Evolutionary conservation across 2,888 invertebrate genomes (phyloP).

Genomic region (Parapristionchus giblindavisi): DNA sequence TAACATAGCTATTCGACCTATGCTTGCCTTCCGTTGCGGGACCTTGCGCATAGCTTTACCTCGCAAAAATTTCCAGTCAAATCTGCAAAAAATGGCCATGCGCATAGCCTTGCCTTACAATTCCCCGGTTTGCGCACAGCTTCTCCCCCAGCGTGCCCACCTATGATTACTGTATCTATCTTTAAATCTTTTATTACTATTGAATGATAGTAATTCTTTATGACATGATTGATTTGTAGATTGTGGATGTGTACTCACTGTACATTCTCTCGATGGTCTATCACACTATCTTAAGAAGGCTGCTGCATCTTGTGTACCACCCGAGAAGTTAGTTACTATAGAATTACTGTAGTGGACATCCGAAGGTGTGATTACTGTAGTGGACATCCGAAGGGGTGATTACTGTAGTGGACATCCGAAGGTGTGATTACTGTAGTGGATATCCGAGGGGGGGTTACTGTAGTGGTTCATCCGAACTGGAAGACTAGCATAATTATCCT

Average conservation of each 20-base stretch:
- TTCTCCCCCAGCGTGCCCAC: no score
- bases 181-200: no score
- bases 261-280: conserved; percentile 29
- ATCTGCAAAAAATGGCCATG: no score
- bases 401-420: background rate
- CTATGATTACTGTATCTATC: no score
- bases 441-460: background rate
- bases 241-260: conserved; percentile 4
- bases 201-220: background rate
- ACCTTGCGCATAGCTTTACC: no score
- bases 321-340: background rate
- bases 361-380: background rate
- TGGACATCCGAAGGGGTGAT: background rate
- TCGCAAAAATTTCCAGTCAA: no score
- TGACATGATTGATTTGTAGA: conserved; percentile 1
- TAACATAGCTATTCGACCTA: no score
- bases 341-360: background rate
- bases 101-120: no score
- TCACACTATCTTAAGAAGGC: conserved; percentile 9
- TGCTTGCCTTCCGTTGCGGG: no score
- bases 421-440: background rate
- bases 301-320: background rate
- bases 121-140: no score
- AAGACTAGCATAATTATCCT: background rate
- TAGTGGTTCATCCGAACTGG: background rate